Evolutionary conservation across 2,888 invertebrate genomes (phyloP).

Genomic region (Acholoe squamosa): DNA sequence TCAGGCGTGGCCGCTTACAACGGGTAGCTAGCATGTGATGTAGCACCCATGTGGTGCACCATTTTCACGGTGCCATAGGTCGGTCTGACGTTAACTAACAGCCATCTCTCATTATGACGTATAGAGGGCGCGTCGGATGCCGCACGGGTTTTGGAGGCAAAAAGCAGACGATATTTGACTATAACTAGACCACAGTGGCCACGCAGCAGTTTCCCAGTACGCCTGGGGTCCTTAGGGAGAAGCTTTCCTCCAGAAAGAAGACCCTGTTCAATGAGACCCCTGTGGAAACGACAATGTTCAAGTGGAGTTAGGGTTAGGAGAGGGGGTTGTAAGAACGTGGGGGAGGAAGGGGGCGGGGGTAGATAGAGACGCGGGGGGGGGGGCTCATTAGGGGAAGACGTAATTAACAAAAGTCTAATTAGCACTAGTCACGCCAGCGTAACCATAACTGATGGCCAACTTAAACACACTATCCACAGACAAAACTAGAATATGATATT

Average conservation of each 20-base stretch:
- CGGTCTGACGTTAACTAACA: neutral
- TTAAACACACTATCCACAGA: too few species aligned
- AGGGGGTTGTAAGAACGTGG: neutral
- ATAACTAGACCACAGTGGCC: neutral
- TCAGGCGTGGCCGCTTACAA: conserved; percentile 5
- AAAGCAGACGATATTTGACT: conserved; percentile 3
- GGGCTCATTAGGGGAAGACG: neutral
- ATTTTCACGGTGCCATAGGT: conserved; percentile 16
- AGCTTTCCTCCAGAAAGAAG: neutral
- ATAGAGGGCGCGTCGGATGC: neutral
- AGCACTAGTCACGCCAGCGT: neutral
- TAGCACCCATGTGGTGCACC: conserved; percentile 1
- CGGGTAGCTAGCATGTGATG: conserved; percentile 15
- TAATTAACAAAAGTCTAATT: conserved; percentile 27
- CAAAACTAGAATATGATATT: too few species aligned
- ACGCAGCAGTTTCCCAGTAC: too few species aligned
- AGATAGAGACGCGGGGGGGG: too few species aligned
- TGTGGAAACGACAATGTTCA: neutral
- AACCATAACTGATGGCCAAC: neutral
- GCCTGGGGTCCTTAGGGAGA: neutral
- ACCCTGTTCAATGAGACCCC: neutral
- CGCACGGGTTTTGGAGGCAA: neutral
- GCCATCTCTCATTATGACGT: neutral
- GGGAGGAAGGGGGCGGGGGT: too few species aligned
- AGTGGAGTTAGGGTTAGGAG: too few species aligned